Percentiles rank a stretch among this genome's conserved stretches.
Conservation (phyloP, 2,888 invertebrate species). For the Octodonta nipae region DNA sequence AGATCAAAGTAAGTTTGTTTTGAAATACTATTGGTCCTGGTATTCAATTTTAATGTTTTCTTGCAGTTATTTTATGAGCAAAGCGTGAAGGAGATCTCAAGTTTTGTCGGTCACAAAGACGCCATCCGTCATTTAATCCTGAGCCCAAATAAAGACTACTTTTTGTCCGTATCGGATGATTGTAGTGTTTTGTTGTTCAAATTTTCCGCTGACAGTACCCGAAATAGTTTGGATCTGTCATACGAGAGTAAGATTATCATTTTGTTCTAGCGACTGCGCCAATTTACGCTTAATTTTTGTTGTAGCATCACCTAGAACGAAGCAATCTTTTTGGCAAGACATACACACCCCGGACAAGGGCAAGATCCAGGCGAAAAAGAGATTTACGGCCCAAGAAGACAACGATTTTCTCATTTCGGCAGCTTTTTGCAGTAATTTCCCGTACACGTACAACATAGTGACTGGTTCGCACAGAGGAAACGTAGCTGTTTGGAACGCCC, state of each 20-base stretch:
- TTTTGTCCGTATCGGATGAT: slow-evolving; percentile 45
- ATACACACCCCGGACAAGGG: slow-evolving; percentile 24
- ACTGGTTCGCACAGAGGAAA: slow-evolving; percentile 18
- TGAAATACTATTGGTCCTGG: not conserved
- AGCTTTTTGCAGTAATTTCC: slow-evolving; percentile 19
- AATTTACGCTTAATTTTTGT: slow-evolving; percentile 3
- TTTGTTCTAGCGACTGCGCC: not conserved
- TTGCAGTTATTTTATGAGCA: slow-evolving; percentile 47
- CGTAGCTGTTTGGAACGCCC: slow-evolving; percentile 17
- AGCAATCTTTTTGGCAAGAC: slow-evolving; percentile 27
- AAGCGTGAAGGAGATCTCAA: slow-evolving; percentile 41
- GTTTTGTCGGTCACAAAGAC: slow-evolving; percentile 36
- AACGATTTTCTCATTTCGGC: slow-evolving; percentile 20
- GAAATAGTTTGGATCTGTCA: too few species aligned
- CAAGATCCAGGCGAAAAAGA: slow-evolving; percentile 13
- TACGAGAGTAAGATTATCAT: too few species aligned
- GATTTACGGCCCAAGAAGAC: slow-evolving; percentile 12
- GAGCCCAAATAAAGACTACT: slow-evolving; percentile 40
- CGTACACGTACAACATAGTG: slow-evolving; percentile 13
- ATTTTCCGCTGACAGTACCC: slow-evolving; percentile 23
- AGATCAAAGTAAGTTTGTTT: slow-evolving; percentile 32
- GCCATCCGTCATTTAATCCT: slow-evolving; percentile 41
- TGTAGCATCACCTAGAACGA: slow-evolving; percentile 26
- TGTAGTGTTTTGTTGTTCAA: slow-evolving; percentile 48
- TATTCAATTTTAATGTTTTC: slow-evolving; percentile 1